Percentiles rank a stretch among this genome's conserved stretches.
These are phyloP conservation scores for Sebastes hopkinsi DNA, from an alignment of 2,797 vertebrate genomes.

Conservation along the genomic window DNA sequence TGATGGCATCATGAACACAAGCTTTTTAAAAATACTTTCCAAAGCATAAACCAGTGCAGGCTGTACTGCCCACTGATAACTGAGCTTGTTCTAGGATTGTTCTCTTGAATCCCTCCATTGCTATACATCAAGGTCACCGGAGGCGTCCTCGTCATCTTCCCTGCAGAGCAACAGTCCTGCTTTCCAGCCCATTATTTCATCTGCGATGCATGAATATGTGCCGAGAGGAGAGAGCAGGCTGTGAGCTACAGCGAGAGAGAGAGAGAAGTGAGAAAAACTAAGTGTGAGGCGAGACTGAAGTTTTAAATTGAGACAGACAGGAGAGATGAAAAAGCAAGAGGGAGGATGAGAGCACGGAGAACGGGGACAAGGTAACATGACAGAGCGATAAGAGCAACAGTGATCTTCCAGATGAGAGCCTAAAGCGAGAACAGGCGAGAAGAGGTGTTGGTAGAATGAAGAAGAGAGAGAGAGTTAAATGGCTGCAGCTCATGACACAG, in stretches of 20 bases:
- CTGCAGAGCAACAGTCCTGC: neutral
- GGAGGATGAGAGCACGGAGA: slow-evolving; percentile 12
- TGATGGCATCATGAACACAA: neutral
- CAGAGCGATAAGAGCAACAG: slow-evolving; percentile 30
- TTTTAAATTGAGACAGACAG: slow-evolving; percentile 43
- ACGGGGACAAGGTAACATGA: slow-evolving; percentile 29
- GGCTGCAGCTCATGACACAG: slow-evolving; percentile 50
- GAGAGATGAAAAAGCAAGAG: slow-evolving; percentile 17
- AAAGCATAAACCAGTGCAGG: neutral
- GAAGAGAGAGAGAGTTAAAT: slow-evolving; percentile 29
- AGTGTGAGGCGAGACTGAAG: slow-evolving; percentile 31
- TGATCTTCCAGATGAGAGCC: slow-evolving; percentile 43
- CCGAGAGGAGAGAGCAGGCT: slow-evolving; percentile 3
- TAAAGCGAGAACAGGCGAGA: slow-evolving; percentile 26
- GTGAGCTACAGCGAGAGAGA: neutral
- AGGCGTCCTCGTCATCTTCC: slow-evolving; percentile 9
- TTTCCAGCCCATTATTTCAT: slow-evolving; percentile 33
- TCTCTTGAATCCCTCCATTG: neutral
- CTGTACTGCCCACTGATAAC: neutral
- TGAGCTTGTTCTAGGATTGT: neutral
- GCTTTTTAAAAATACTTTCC: neutral
- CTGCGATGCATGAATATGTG: slow-evolving; percentile 3
- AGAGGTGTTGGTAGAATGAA: neutral
- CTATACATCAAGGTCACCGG: slow-evolving; percentile 15
- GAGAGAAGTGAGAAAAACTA: neutral